Percentiles rank a stretch among this genome's conserved stretches.
phyloP scores from a whole-genome alignment of 2,797 vertebrate genomes.

The Chelon labrosus region DNA sequence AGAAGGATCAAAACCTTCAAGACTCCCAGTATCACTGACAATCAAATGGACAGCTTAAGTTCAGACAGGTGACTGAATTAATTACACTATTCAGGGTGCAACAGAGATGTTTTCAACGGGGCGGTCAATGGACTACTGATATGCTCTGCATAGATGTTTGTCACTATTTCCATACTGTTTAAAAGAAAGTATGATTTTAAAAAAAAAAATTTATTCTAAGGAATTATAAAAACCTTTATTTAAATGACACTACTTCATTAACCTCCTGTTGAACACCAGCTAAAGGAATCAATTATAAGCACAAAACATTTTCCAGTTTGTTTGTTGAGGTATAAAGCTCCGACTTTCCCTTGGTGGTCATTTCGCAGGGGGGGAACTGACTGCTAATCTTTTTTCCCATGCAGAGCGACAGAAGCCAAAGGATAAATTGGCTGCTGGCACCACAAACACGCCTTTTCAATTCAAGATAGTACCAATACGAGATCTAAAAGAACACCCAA shows the following conservation, averaged over 20 bases:
- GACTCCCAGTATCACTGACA: conserved; percentile 83
- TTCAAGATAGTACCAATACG: conserved; percentile 91
- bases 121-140: conserved; percentile 73
- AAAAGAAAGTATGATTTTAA: conserved; percentile 16
- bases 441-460: conserved; percentile 93
- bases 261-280: background rate
- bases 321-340: conserved; percentile 87
- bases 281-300: conserved; percentile 77
- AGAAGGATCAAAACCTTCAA: conserved; percentile 92
- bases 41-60: conserved; percentile 89
- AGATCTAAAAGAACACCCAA: conserved; percentile 94
- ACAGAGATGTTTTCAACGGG: conserved; percentile 65
- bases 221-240: background rate
- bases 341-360: conserved; percentile 89
- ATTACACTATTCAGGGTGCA: conserved; percentile 77
- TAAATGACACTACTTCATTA: background rate
- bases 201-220: background rate
- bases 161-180: conserved; percentile 25
- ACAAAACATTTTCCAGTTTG: conserved; percentile 87
- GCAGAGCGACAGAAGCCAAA: conserved; percentile 89
- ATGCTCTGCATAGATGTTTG: conserved; percentile 57
- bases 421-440: conserved; percentile 92
- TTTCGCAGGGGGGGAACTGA: conserved; percentile 83
- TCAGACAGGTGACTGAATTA: conserved; percentile 88
- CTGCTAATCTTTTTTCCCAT: conserved; percentile 97